Conservation (phyloP, 2,797 vertebrate genomes). For the Parotocinclus haroldoi region DNA sequence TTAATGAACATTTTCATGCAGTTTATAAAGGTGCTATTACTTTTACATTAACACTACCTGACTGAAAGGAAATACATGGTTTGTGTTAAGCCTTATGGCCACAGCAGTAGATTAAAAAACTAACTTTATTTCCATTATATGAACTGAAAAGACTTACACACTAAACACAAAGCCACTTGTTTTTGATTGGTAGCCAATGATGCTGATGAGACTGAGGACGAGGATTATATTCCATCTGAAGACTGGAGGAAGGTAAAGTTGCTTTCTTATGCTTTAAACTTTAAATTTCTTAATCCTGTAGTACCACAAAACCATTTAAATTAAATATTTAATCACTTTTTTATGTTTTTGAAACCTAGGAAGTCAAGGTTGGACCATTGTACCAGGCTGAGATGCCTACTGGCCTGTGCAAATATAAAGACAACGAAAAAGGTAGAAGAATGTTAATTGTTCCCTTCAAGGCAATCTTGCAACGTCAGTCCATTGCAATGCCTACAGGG, state of each 20-base stretch:
- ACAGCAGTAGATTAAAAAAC: too few species aligned
- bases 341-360: slow-evolving; percentile 64
- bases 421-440: slow-evolving; percentile 88
- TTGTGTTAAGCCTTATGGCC: too few species aligned
- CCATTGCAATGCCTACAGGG: too few species aligned
- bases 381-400: slow-evolving; percentile 95
- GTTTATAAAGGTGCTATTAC: too few species aligned
- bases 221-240: slow-evolving; percentile 97
- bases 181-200: slow-evolving; percentile 77
- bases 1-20: too few species aligned
- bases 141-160: too few species aligned
- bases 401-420: slow-evolving; percentile 88
- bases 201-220: slow-evolving; percentile 96
- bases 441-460: too few species aligned
- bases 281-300: background rate
- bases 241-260: slow-evolving; percentile 95
- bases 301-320: background rate
- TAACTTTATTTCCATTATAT: too few species aligned
- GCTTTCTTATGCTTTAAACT: background rate
- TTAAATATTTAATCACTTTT: background rate
- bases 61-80: too few species aligned
- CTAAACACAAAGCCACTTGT: background rate
- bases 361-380: slow-evolving; percentile 99
- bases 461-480: too few species aligned
- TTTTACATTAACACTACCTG: too few species aligned